Percentiles rank a stretch among this genome's conserved stretches.
Conservation (phyloP, 2,888 invertebrate genomes). For the Diabrotica balteata region DNA sequence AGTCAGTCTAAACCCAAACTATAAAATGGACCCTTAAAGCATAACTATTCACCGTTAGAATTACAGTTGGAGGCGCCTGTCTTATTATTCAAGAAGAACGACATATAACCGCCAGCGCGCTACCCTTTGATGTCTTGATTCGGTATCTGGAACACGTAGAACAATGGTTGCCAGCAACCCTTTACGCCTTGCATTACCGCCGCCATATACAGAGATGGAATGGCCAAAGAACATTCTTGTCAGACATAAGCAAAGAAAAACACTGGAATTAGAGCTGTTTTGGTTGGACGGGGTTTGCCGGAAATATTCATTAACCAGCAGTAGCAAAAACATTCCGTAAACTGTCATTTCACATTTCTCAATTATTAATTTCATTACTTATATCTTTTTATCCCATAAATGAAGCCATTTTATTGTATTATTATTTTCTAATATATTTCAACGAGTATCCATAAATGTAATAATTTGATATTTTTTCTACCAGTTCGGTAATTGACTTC, state of each 20-base stretch:
- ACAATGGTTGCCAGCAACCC: slow-evolving; percentile 13
- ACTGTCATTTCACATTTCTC: background rate
- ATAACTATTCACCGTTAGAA: slow-evolving; percentile 7
- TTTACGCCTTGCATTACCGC: slow-evolving; percentile 1
- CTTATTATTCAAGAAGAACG: slow-evolving; percentile 15
- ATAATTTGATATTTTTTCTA: too few relatives aligned
- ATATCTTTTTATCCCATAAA: too few relatives aligned
- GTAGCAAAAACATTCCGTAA: background rate
- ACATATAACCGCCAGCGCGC: slow-evolving; percentile 11
- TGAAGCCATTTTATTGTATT: too few relatives aligned
- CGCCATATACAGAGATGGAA: slow-evolving; percentile 1
- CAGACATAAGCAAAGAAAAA: too few relatives aligned
- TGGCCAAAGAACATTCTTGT: background rate
- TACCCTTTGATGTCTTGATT: slow-evolving; percentile 22
- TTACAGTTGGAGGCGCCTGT: slow-evolving; percentile 5
- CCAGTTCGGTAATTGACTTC: too few relatives aligned
- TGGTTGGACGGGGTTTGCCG: too few relatives aligned
- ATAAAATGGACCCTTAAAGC: slow-evolving; percentile 15
- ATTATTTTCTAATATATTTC: too few relatives aligned
- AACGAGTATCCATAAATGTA: too few relatives aligned
- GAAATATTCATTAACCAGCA: background rate
- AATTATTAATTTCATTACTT: too few relatives aligned
- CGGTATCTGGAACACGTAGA: slow-evolving; percentile 18
- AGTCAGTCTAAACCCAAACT: slow-evolving; percentile 10
- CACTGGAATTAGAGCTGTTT: too few relatives aligned